Evolutionary conservation across 2,888 invertebrate species (phyloP).

Genomic region (Esperia sulphurella): DNA sequence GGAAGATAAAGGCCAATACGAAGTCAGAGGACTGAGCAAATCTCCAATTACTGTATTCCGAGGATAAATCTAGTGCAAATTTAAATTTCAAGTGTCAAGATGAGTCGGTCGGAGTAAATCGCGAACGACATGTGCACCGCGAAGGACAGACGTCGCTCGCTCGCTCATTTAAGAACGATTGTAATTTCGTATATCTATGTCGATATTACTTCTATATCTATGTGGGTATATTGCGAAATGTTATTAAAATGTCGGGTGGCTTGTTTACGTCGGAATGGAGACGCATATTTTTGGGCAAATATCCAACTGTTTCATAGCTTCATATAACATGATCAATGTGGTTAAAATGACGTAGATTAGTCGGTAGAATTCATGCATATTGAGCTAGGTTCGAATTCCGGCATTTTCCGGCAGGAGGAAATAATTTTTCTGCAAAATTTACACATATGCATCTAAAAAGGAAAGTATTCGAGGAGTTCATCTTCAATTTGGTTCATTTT

Average conservation of each 20-base stretch:
- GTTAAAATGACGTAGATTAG: too few species aligned
- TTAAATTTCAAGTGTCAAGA: slow-evolving; percentile 42
- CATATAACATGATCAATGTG: too few species aligned
- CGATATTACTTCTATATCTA: neutral
- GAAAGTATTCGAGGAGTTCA: too few species aligned
- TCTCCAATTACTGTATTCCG: too few species aligned
- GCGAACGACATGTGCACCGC: slow-evolving; percentile 56
- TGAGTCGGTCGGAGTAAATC: slow-evolving; percentile 9
- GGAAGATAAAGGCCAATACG: too few species aligned
- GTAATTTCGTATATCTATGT: slow-evolving; percentile 44
- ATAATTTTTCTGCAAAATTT: too few species aligned
- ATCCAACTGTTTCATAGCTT: neutral
- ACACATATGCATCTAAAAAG: too few species aligned
- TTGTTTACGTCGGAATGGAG: slow-evolving; percentile 15
- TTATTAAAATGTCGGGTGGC: slow-evolving; percentile 25
- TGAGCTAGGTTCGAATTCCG: too few species aligned
- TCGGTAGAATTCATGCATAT: too few species aligned
- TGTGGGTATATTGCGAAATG: slow-evolving; percentile 10
- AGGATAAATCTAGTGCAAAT: neutral
- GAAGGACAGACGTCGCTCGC: slow-evolving; percentile 52
- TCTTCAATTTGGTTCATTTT: too few species aligned
- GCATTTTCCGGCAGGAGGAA: too few species aligned
- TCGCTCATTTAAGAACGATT: slow-evolving; percentile 69
- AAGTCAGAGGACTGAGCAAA: too few species aligned
- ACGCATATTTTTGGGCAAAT: neutral